These are phyloP conservation scores for Apis cerana DNA, from an alignment of 1,140 invertebrate species.

Conservation along the genomic window DNA sequence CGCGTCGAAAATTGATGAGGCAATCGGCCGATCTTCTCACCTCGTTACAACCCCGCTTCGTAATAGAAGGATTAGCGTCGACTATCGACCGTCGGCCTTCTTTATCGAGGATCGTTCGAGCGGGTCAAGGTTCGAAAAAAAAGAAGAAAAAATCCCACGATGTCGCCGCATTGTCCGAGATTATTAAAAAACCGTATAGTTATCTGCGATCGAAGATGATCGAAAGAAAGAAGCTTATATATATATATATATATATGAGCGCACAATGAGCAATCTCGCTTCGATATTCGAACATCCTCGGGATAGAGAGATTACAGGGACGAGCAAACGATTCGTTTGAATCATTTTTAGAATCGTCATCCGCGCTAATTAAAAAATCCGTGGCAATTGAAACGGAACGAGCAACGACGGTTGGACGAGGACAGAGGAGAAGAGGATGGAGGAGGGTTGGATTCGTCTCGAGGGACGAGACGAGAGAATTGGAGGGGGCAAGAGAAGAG, in stretches of 20 bases:
- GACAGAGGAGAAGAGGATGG: too few species aligned
- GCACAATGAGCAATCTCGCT: neutral
- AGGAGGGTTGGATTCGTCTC: neutral
- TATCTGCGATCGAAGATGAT: neutral
- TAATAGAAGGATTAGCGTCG: slow-evolving; percentile 35
- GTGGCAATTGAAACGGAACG: neutral
- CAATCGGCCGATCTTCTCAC: neutral
- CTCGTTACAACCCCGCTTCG: slow-evolving; percentile 26
- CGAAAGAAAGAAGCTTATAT: neutral
- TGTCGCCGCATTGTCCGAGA: slow-evolving; percentile 29
- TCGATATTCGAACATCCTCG: neutral
- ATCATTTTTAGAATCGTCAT: neutral
- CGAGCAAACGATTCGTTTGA: neutral
- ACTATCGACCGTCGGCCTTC: slow-evolving; percentile 18
- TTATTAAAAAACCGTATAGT: slow-evolving; percentile 32
- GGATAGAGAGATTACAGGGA: neutral
- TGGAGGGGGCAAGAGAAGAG: neutral
- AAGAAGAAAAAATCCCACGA: neutral
- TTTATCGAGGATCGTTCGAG: slow-evolving; percentile 12
- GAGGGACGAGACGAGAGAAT: neutral
- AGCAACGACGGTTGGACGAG: neutral
- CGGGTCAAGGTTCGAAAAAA: slow-evolving; percentile 25
- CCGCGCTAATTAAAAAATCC: slow-evolving; percentile 23
- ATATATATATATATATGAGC: too few species aligned
- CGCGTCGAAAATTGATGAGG: neutral